Percentiles rank a stretch among this genome's conserved stretches.
Conservation (phyloP, 2,888 invertebrate genomes). For the Hoplodrina blanda region DNA sequence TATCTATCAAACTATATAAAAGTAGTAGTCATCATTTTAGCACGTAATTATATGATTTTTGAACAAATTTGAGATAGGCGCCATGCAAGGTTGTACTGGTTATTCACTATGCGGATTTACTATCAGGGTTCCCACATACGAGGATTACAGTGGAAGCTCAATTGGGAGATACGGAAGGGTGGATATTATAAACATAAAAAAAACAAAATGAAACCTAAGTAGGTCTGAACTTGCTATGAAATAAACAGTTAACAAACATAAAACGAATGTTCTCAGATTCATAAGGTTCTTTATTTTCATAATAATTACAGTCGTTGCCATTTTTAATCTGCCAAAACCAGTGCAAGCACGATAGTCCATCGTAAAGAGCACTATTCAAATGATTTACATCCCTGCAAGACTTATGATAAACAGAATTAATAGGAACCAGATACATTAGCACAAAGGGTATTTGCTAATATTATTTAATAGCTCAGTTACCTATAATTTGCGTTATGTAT, state of each 20-base stretch:
- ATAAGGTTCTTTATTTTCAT: not conserved
- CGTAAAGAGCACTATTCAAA: conserved; percentile 12
- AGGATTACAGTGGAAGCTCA: not conserved
- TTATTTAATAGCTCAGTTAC: conserved; percentile 78
- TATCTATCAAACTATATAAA: conserved; percentile 35
- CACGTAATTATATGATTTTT: conserved; percentile 58
- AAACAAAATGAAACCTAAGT: not conserved
- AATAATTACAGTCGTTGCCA: not conserved
- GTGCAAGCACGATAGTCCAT: conserved; percentile 1
- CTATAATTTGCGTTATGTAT: conserved; percentile 79
- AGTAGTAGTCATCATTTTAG: conserved; percentile 50
- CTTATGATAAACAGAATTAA: conserved; percentile 56
- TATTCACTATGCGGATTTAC: conserved; percentile 37
- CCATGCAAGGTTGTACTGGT: conserved; percentile 56
- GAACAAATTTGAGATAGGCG: conserved; percentile 64
- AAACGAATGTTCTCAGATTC: not conserved
- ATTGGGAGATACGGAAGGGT: not conserved
- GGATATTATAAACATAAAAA: not conserved
- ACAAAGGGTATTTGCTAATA: conserved; percentile 81
- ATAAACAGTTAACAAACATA: no score
- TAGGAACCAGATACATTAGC: conserved; percentile 64
- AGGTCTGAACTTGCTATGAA: no score
- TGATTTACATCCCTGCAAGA: conserved; percentile 46
- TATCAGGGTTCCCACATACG: conserved; percentile 43
- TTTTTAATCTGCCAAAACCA: not conserved